Percentiles rank a stretch among this genome's conserved stretches.
Conservation (phyloP, 2,888 invertebrate species). For the Camponotus fellah region DNA sequence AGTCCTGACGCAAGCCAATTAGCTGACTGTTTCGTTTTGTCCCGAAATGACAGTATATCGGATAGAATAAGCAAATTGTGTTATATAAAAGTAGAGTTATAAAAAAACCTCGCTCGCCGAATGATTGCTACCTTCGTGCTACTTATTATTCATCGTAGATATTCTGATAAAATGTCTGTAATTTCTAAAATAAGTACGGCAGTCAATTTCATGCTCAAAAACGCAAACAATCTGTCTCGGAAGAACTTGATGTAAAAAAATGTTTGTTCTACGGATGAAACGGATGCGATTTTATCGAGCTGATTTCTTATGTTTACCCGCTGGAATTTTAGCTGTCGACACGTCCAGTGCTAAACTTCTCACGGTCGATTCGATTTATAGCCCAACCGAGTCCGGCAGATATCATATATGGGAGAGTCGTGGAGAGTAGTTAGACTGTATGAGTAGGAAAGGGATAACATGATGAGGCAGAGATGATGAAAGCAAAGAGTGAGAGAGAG, state of each 20-base stretch:
- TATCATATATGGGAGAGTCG: background rate
- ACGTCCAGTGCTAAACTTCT: conserved; percentile 14
- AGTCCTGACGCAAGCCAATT: conserved; percentile 70
- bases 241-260: conserved; percentile 8
- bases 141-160: background rate
- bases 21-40: conserved; percentile 56
- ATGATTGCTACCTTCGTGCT: background rate
- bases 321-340: conserved; percentile 17
- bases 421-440: background rate
- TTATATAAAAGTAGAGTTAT: conserved; percentile 4
- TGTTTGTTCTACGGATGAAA: conserved; percentile 2
- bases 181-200: background rate
- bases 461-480: background rate
- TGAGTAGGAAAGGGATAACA: background rate
- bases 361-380: conserved; percentile 34
- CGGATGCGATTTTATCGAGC: background rate
- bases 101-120: conserved; percentile 3
- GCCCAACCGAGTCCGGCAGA: background rate
- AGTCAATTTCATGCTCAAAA: background rate
- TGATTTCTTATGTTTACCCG: conserved; percentile 33
- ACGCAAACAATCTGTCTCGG: background rate
- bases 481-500: conserved; percentile 37
- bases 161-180: background rate
- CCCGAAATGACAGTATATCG: conserved; percentile 15
- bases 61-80: conserved; percentile 18